Percentiles rank a stretch among this genome's conserved stretches.
These are phyloP conservation scores for Australoheros scitulus DNA, from an alignment of 2,113 vertebrate species.

Conservation along the genomic window DNA sequence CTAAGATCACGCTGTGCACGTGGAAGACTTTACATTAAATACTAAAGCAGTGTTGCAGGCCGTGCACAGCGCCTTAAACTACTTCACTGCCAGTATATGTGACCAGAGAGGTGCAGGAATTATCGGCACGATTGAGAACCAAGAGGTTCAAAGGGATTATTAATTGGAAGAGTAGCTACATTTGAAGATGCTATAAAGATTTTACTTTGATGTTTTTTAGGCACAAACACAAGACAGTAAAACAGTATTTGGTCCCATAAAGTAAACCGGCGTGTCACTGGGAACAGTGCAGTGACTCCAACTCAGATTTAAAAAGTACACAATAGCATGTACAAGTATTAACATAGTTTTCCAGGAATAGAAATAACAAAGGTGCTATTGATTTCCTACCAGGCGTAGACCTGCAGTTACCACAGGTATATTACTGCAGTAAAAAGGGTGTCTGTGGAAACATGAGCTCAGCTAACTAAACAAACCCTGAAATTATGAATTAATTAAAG, in stretches of 20 bases:
- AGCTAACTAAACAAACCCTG: neutral
- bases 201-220: neutral
- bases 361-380: neutral
- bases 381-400: neutral
- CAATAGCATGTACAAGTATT: neutral
- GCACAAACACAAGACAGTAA: neutral
- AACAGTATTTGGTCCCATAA: neutral
- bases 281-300: neutral
- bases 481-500: neutral
- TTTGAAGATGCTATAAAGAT: neutral
- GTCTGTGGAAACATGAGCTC: neutral
- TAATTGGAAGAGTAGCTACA: accelerated
- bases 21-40: neutral
- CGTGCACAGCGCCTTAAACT: neutral
- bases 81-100: no score
- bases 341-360: neutral
- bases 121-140: neutral
- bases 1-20: neutral
- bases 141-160: neutral
- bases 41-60: neutral
- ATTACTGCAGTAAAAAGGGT: neutral
- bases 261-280: neutral
- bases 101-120: neutral
- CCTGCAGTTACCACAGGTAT: neutral
- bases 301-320: neutral